Conservation (phyloP, 2,888 invertebrate genomes). For the Troglohyphantes excavatus region DNA sequence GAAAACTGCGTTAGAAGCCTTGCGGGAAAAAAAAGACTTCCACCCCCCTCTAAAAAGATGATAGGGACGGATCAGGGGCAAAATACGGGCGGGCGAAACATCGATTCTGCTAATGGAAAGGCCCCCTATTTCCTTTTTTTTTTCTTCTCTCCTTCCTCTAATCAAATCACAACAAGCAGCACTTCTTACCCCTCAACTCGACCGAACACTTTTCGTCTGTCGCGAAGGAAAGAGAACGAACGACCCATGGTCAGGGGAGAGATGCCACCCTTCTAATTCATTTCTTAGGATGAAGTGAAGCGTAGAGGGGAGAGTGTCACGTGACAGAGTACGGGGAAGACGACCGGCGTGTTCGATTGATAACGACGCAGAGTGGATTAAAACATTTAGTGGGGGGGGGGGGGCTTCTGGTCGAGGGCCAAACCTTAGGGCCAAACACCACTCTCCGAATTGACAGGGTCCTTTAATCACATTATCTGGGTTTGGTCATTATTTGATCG, state of each 20-base stretch:
- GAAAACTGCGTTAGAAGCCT: conserved; percentile 14
- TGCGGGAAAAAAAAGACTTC: too few relatives aligned
- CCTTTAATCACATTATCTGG: conserved; percentile 7
- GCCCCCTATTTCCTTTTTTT: background rate
- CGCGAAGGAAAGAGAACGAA: background rate
- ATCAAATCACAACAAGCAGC: conserved; percentile 52
- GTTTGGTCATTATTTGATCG: too few relatives aligned
- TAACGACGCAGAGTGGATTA: conserved; percentile 34
- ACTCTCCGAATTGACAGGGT: conserved; percentile 7
- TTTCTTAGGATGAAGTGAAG: conserved; percentile 42
- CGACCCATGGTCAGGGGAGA: conserved; percentile 1
- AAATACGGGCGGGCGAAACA: conserved; percentile 31
- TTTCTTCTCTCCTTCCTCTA: conserved; percentile 29
- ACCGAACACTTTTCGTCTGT: background rate
- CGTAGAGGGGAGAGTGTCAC: conserved; percentile 13
- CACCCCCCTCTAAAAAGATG: background rate
- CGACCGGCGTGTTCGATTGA: conserved; percentile 37
- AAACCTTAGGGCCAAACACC: too few relatives aligned
- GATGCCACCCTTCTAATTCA: conserved; percentile 29
- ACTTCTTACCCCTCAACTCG: conserved; percentile 44
- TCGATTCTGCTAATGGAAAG: conserved; percentile 67
- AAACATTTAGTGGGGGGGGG: conserved; percentile 17
- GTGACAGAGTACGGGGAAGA: conserved; percentile 21
- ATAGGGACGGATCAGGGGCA: background rate
- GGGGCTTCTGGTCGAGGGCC: background rate